Evolutionary conservation across 2,888 invertebrate species (phyloP).

Genomic region (Tryphoninae sp.): DNA sequence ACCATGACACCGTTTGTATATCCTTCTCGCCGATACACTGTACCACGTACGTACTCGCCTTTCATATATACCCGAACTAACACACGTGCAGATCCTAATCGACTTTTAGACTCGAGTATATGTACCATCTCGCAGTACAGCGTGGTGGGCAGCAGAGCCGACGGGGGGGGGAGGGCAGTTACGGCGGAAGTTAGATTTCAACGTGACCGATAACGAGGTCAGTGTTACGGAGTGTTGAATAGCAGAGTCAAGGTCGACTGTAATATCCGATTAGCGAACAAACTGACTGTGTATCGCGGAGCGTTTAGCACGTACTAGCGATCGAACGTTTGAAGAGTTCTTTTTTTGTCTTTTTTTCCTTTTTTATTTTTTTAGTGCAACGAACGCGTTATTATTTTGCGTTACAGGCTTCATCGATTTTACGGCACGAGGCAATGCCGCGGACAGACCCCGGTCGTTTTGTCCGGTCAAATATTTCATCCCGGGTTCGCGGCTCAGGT

Average conservation of each 20-base stretch:
- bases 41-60: conserved; percentile 28
- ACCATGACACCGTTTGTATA: conserved; percentile 56
- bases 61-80: background rate
- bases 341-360: background rate
- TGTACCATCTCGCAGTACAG: background rate
- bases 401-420: conserved; percentile 30
- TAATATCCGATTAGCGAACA: background rate
- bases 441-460: conserved; percentile 68
- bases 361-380: conserved; percentile 1
- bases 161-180: no score
- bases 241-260: conserved; percentile 26
- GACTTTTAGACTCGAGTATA: conserved; percentile 46
- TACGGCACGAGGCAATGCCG: conserved; percentile 18
- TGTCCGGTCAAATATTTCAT: conserved; percentile 75
- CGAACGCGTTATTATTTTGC: background rate
- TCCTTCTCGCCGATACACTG: conserved; percentile 35
- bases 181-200: conserved; percentile 26
- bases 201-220: conserved; percentile 55
- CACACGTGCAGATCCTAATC: conserved; percentile 34
- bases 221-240: conserved; percentile 40
- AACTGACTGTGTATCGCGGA: background rate
- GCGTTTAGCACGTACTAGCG: background rate
- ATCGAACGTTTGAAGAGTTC: background rate
- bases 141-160: background rate
- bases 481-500: conserved; percentile 72